These are phyloP conservation scores for Pangasius sanitwongsei DNA, from an alignment of 2,797 vertebrate species.

Conservation along the genomic window DNA sequence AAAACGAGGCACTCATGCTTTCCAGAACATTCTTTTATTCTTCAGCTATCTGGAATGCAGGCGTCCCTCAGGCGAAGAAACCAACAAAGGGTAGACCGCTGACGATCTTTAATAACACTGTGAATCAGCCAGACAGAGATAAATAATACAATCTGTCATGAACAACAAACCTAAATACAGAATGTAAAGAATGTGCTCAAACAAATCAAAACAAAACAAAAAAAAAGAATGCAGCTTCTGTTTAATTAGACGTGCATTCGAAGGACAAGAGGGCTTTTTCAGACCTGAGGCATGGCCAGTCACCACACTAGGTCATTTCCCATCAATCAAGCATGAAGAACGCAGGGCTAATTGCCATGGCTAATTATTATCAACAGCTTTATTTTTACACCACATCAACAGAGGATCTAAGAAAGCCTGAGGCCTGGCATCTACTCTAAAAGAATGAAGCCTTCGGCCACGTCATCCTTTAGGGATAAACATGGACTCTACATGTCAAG, in stretches of 20 bases:
- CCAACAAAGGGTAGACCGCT: slow-evolving; percentile 32
- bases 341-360: slow-evolving; percentile 48
- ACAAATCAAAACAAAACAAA: slow-evolving; percentile 46
- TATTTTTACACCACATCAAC: slow-evolving; percentile 48
- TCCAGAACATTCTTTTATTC: slow-evolving; percentile 53
- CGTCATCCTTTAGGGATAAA: slow-evolving; percentile 44
- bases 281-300: slow-evolving; percentile 36
- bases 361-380: slow-evolving; percentile 57
- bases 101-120: slow-evolving; percentile 60
- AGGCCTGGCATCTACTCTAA: slow-evolving; percentile 26
- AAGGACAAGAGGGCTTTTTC: slow-evolving; percentile 16
- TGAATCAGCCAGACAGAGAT: slow-evolving; percentile 53
- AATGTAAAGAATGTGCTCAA: slow-evolving; percentile 47
- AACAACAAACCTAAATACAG: slow-evolving; percentile 42
- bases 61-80: slow-evolving; percentile 39
- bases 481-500: slow-evolving; percentile 33
- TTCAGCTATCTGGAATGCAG: slow-evolving; percentile 51
- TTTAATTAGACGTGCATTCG: slow-evolving; percentile 22
- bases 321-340: slow-evolving; percentile 51
- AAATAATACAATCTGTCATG: slow-evolving; percentile 44
- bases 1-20: slow-evolving; percentile 42
- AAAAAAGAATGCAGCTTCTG: slow-evolving; percentile 18
- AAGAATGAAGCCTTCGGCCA: neutral
- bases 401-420: slow-evolving; percentile 33
- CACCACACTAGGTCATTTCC: slow-evolving; percentile 49